These are phyloP conservation scores for Stegodyphus dumicola DNA, from an alignment of 1,140 invertebrate species.

Conservation along the genomic window DNA sequence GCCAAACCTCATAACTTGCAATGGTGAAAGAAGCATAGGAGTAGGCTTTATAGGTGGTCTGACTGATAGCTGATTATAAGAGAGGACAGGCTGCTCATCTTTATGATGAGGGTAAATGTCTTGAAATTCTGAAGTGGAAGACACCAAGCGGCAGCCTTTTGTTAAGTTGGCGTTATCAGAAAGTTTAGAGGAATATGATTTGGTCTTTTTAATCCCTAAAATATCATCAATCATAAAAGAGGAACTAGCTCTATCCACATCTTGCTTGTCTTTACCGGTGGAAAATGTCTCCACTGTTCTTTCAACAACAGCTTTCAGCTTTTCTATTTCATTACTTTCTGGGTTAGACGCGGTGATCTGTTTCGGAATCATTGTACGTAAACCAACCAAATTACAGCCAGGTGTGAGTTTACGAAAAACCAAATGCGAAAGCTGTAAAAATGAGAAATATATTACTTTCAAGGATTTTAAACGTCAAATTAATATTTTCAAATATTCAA, in stretches of 20 bases:
- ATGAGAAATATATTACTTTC: too few relatives aligned
- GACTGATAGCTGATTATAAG: conserved; percentile 4
- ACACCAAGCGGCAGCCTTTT: background rate
- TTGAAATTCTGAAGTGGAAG: background rate
- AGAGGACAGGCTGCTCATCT: conserved; percentile 6
- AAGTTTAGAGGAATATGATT: conserved; percentile 2
- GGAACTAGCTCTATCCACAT: background rate
- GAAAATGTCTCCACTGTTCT: background rate
- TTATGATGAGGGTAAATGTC: conserved; percentile 11
- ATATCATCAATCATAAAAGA: conserved; percentile 58
- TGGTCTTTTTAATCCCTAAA: conserved; percentile 20
- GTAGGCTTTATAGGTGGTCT: conserved; percentile 32
- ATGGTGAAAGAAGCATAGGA: conserved; percentile 43
- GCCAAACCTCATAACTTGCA: conserved; percentile 44
- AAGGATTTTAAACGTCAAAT: too few relatives aligned
- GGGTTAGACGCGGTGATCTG: background rate
- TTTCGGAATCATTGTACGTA: background rate
- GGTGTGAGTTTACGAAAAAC: too few relatives aligned
- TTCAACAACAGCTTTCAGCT: background rate
- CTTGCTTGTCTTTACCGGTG: background rate
- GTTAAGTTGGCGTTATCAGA: background rate
- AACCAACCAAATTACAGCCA: background rate
- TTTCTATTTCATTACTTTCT: background rate
- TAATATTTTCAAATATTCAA: too few relatives aligned
- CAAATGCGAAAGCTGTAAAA: too few relatives aligned